Conservation (phyloP, 1,140 invertebrate species). For the Leptinotarsa defecta region DNA sequence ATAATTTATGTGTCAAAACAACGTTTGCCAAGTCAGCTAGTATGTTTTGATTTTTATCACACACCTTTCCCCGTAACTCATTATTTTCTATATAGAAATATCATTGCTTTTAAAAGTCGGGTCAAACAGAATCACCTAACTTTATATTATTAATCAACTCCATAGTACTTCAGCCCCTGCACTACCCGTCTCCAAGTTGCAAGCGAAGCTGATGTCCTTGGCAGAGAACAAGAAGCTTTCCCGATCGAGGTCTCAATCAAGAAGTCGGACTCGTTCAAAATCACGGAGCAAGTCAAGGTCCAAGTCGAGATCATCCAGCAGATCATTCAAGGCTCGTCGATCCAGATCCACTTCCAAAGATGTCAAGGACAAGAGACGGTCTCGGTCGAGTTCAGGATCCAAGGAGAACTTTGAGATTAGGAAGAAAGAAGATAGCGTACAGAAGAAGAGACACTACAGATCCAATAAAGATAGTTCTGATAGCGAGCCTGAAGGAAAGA, state of each 20-base stretch:
- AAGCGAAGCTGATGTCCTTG: slow-evolving; percentile 66
- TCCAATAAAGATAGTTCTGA: slow-evolving; percentile 81
- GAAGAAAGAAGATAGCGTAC: slow-evolving; percentile 77
- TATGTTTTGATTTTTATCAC: too few species aligned
- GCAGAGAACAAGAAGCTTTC: slow-evolving; percentile 58
- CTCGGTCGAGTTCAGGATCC: slow-evolving; percentile 52
- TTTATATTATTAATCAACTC: slow-evolving; percentile 16
- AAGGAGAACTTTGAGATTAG: slow-evolving; percentile 74
- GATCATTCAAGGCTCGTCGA: slow-evolving; percentile 40
- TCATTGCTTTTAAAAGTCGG: background rate
- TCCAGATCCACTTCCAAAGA: slow-evolving; percentile 40
- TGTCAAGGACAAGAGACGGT: slow-evolving; percentile 48
- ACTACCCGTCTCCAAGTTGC: slow-evolving; percentile 62
- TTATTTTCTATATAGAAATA: too few species aligned
- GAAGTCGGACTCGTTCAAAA: slow-evolving; percentile 45
- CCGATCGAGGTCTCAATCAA: slow-evolving; percentile 50
- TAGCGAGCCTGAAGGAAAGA: slow-evolving; percentile 57
- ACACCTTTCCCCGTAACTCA: too few species aligned
- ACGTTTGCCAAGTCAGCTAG: too few species aligned
- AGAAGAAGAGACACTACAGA: slow-evolving; percentile 83
- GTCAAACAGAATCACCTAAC: background rate
- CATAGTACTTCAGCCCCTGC: slow-evolving; percentile 53
- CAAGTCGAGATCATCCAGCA: slow-evolving; percentile 54
- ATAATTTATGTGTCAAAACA: too few species aligned
- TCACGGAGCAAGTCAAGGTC: slow-evolving; percentile 51